Base-by-base conservation (phyloP, 2,888 invertebrate genomes). In the Doris montereyensis region DNA sequence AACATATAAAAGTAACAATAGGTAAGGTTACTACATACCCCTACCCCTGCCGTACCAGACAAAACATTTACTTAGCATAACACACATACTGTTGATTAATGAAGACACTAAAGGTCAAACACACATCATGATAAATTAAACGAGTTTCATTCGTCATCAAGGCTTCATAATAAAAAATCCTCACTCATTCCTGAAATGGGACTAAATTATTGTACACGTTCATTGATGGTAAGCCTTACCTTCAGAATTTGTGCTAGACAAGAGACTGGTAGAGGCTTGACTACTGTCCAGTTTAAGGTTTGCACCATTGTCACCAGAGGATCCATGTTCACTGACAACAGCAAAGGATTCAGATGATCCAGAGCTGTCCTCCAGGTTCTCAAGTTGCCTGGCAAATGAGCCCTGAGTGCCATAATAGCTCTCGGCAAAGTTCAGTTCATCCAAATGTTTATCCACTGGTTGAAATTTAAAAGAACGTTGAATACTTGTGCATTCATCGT, bases 331-430 rank as follows among this genome's bases (percentile, higher is more conserved):
- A 77, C 86, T 85, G 30, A 87, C 81, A 1, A 87, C 84, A 78
- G 84, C 84, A 77, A 87, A 87, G 3, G 87, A 87, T n/a, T 84
- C 86, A 17, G 87, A 85, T 0, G 87, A 86, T 1, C 82, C 86
- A 2, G 86, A 84, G 57, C 83, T 85, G 28, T 83, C 84, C 65
- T 81, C 82, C 26, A 79, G 82, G 5, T 78, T 68, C 24, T 83
- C 79, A n/a, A 34, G 68, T 5, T 34, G 65, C 81, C 83, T 71
- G 83, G 83, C 65, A n/a, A 74, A 13, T 2, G 24, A 5, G 30
- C 41, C n/a, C 58, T 67, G n/a, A 4, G 70, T 74, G 1, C 75
- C 75, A 34, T 79, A 81, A 32, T 81, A 79, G 10, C 75, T 71
- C 32, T 81, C 82, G 28, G 79, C 70, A 62, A 76, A 79, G 13